Conservation (phyloP, 2,888 invertebrate genomes). For the Volucella bombylans region DNA sequence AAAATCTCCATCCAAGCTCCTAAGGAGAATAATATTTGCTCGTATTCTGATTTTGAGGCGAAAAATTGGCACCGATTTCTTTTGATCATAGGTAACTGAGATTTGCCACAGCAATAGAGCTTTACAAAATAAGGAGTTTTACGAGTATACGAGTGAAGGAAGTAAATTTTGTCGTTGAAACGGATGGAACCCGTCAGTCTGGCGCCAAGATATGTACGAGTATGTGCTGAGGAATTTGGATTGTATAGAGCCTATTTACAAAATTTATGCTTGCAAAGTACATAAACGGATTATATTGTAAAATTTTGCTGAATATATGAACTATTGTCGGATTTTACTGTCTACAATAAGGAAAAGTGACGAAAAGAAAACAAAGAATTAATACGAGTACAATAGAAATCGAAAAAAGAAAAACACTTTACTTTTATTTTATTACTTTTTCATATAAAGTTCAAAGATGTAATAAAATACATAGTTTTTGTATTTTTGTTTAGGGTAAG, state of each 20-base stretch:
- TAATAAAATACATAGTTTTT: no score
- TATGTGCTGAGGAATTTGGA: background rate
- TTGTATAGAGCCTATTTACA: slow-evolving; percentile 40
- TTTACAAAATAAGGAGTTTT: slow-evolving; percentile 14
- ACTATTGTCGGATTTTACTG: slow-evolving; percentile 18
- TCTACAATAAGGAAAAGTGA: background rate
- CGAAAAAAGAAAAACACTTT: no score
- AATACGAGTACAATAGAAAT: no score
- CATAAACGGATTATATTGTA: slow-evolving; percentile 11
- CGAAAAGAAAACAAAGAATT: no score
- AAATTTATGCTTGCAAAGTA: slow-evolving; percentile 25
- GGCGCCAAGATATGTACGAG: slow-evolving; percentile 46
- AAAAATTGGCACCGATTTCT: slow-evolving; percentile 61
- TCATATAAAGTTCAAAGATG: no score
- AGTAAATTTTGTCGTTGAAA: slow-evolving; percentile 60
- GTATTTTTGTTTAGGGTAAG: no score
- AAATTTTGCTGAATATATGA: slow-evolving; percentile 27
- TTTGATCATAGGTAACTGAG: slow-evolving; percentile 45
- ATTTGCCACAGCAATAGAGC: slow-evolving; percentile 25
- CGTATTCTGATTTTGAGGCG: slow-evolving; percentile 1
- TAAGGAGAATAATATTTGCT: slow-evolving; percentile 37
- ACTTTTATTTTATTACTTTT: no score
- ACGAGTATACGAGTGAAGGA: slow-evolving; percentile 12
- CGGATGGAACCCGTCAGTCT: slow-evolving; percentile 64
- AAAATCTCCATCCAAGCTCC: slow-evolving; percentile 9